These are phyloP conservation scores for Coptodon rendalli DNA, from an alignment of 2,113 vertebrate species.

Conservation along the genomic window DNA sequence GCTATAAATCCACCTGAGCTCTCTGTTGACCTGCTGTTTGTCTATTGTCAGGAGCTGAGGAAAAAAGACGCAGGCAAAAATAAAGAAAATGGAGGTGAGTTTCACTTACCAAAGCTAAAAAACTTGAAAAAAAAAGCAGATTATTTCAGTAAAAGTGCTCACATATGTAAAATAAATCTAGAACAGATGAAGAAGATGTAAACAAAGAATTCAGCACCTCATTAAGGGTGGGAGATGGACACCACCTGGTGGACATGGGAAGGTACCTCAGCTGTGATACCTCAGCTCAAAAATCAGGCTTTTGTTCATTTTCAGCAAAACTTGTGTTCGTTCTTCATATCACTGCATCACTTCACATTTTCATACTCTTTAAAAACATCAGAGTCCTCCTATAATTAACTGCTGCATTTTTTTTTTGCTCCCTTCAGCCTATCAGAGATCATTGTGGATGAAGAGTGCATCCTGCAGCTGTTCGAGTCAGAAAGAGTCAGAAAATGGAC, in stretches of 20 bases:
- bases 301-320: not conserved
- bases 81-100: not conserved
- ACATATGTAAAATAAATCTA: not conserved
- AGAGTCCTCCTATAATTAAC: not conserved
- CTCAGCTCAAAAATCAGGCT: not conserved
- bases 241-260: constrained; percentile 28
- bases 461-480: constrained; percentile 18
- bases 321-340: not conserved
- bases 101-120: not conserved
- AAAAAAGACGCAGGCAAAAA: not conserved
- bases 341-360: not conserved
- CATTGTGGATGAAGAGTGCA: constrained; percentile 11
- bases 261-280: not conserved
- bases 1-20: not conserved
- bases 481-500: not conserved
- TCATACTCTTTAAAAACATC: not conserved
- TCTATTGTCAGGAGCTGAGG: not conserved
- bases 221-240: constrained; percentile 25
- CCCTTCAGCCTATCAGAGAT: constrained; percentile 14
- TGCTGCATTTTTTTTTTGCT: not conserved
- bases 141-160: not conserved
- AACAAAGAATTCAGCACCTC: constrained; percentile 1
- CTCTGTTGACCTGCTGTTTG: not conserved
- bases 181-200: not conserved
- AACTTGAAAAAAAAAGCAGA: not conserved